Evolutionary conservation across 2,888 invertebrate genomes (phyloP).

Genomic region (Podabrus alpinus): DNA sequence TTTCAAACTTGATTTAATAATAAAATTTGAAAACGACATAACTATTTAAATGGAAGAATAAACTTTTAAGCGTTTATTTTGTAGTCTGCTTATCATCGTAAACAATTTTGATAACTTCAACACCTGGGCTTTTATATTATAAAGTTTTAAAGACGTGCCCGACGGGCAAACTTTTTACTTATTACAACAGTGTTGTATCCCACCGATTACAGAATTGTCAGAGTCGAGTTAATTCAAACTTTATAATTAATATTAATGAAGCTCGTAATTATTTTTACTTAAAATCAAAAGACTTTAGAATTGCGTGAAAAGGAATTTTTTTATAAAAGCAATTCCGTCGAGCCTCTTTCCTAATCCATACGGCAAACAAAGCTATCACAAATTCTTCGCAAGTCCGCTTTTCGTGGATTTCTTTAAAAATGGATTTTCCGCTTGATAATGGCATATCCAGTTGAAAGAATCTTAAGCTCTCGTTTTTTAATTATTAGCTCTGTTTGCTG

Average conservation of each 20-base stretch:
- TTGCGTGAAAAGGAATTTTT: not conserved
- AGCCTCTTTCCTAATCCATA: constrained; percentile 13
- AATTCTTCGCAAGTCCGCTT: constrained; percentile 19
- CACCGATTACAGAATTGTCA: constrained; percentile 20
- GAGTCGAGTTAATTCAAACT: constrained; percentile 18
- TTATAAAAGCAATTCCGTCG: constrained; percentile 1
- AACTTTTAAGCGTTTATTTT: not conserved
- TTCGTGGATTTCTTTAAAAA: constrained; percentile 23
- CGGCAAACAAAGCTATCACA: constrained; percentile 21
- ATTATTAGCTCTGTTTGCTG: constrained; percentile 42
- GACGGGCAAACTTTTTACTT: constrained; percentile 18
- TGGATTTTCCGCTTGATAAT: constrained; percentile 24
- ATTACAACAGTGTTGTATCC: constrained; percentile 13
- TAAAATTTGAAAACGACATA: not conserved
- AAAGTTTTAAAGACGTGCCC: constrained; percentile 15
- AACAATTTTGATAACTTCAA: constrained; percentile 10
- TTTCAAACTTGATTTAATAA: not conserved
- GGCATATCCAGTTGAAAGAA: constrained; percentile 21
- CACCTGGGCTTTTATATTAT: constrained; percentile 10
- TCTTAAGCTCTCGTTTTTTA: constrained; percentile 37
- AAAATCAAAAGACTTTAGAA: constrained; percentile 2
- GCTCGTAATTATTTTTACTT: constrained; percentile 15
- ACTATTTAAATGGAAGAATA: not conserved
- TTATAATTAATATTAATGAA: constrained; percentile 21
- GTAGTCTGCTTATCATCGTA: not conserved